A percentile compares a stretch with the other conserved stretches of the same genome.
phyloP scores from a whole-genome alignment of 30 jellyfish, hydroid and myxozoan genomes.

The Aurelia coerulea region DNA sequence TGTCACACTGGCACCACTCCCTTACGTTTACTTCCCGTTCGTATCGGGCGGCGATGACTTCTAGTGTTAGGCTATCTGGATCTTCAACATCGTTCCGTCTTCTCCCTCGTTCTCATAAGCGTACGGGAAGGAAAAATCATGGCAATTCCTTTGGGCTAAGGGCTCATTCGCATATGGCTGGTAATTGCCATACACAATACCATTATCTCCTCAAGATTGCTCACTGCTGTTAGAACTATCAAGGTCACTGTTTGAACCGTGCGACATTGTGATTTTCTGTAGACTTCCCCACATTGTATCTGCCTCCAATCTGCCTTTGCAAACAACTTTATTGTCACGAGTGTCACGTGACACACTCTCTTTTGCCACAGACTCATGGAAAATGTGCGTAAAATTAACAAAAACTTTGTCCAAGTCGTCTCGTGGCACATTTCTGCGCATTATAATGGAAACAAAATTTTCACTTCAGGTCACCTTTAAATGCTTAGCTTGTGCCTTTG shows the following conservation, averaged over 20 bases:
- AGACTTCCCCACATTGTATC: not conserved
- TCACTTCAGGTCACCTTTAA: too few species aligned
- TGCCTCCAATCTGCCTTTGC: not conserved
- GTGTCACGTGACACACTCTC: slow-evolving; percentile 23
- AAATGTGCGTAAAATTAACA: not conserved
- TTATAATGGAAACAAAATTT: not conserved
- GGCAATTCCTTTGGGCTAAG: slow-evolving; percentile 13
- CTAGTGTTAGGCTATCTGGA: slow-evolving; percentile 15
- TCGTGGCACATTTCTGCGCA: not conserved
- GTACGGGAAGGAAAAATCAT: too few species aligned
- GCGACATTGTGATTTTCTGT: not conserved
- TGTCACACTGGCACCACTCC: not conserved
- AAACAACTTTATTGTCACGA: slow-evolving; percentile 14
- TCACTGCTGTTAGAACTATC: slow-evolving; percentile 7
- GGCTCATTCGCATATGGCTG: slow-evolving; percentile 21
- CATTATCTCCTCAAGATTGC: slow-evolving; percentile 13
- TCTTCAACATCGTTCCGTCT: slow-evolving; percentile 3
- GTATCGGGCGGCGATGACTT: slow-evolving; percentile 19
- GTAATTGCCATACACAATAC: slow-evolving; percentile 4
- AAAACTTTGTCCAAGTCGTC: not conserved
- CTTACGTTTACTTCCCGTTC: slow-evolving; percentile 3
- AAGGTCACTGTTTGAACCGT: slow-evolving; percentile 19
- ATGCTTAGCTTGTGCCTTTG: too few species aligned
- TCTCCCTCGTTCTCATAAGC: slow-evolving; percentile 22
- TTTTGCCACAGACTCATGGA: slow-evolving; percentile 12